Evolutionary conservation across 2,888 invertebrate genomes (phyloP).

Genomic region (Vandiemenella viatica): DNA sequence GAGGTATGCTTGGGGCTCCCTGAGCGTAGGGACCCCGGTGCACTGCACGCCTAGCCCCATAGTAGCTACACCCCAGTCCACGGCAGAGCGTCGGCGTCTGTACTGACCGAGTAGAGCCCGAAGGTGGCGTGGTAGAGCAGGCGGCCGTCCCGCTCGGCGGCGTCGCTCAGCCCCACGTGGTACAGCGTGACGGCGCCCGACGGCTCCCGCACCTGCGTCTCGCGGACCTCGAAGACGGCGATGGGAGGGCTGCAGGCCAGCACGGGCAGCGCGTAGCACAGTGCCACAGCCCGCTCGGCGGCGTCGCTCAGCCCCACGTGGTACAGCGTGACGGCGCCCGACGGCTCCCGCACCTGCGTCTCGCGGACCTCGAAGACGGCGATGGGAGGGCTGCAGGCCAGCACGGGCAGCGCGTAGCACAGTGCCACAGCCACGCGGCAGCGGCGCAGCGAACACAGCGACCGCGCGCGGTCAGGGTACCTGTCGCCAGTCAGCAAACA

Average conservation of each 20-base stretch:
- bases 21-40: no score
- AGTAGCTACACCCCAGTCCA: no score
- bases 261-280: neutral
- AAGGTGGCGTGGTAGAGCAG: conserved; percentile 28
- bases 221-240: neutral
- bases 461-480: neutral
- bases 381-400: neutral
- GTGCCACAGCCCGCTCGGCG: no score
- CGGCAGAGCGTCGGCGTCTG: no score
- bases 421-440: neutral
- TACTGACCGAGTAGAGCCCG: conserved; percentile 35
- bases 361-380: neutral
- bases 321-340: conserved; percentile 22
- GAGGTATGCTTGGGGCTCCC: no score
- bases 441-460: neutral
- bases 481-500: no score
- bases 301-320: conserved; percentile 11
- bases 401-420: neutral
- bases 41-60: no score
- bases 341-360: neutral
- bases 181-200: conserved; percentile 22
- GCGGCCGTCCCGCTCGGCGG: conserved; percentile 24
- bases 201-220: neutral
- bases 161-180: conserved; percentile 11
- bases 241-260: neutral